These are phyloP conservation scores for Halcyon senegalensis DNA, from an alignment of 2,113 vertebrate species.

Conservation along the genomic window DNA sequence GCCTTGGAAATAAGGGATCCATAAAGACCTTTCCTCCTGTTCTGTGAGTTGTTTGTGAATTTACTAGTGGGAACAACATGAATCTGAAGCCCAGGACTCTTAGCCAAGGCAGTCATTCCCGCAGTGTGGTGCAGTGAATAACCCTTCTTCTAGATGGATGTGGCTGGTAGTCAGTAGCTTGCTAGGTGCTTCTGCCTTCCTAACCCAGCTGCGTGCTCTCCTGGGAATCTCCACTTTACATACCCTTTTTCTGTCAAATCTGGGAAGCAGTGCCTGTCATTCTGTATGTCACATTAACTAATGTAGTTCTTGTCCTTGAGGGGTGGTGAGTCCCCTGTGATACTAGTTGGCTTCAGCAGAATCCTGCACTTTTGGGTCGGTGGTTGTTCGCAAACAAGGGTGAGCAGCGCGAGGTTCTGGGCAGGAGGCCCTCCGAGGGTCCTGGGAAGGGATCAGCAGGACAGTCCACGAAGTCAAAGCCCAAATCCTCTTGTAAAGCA, in stretches of 20 bases:
- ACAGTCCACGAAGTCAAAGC: neutral
- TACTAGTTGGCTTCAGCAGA: neutral
- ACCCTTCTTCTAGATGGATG: neutral
- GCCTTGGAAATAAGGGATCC: neutral
- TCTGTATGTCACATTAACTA: neutral
- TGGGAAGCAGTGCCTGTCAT: accelerated
- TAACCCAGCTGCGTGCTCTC: neutral
- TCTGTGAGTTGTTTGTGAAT: neutral
- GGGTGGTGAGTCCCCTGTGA: neutral
- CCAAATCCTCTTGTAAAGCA: neutral
- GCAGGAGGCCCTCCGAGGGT: neutral
- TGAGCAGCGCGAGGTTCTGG: accelerated
- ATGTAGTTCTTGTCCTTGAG: neutral
- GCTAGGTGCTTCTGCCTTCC: slow-evolving; percentile 14
- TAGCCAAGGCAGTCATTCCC: neutral
- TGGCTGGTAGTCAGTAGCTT: neutral
- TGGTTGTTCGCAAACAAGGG: neutral
- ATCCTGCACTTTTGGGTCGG: neutral
- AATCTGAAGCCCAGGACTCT: neutral
- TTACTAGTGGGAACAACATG: neutral
- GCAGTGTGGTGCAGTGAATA: slow-evolving; percentile 13
- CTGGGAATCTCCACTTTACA: neutral
- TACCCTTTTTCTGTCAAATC: neutral
- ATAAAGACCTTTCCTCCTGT: neutral
- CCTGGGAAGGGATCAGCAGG: neutral